These are phyloP conservation scores for Apis laboriosa DNA, from an alignment of 1,140 invertebrate genomes.

Conservation along the genomic window DNA sequence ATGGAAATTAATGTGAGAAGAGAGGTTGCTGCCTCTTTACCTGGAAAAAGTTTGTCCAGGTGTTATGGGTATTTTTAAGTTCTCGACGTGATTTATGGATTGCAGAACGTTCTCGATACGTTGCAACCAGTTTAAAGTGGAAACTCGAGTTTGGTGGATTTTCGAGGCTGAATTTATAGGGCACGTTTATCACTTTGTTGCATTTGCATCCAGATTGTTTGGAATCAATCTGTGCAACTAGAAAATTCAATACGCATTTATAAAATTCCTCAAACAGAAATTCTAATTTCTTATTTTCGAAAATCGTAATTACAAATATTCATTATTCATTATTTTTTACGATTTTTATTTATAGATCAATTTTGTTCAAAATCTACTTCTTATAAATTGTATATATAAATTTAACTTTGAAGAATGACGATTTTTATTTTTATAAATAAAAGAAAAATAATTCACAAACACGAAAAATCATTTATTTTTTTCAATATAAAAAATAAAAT, in stretches of 20 bases:
- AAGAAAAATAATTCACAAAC: background rate
- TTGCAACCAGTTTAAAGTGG: background rate
- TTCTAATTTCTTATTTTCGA: too few species aligned
- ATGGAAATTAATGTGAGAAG: constrained; percentile 16
- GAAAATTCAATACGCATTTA: too few species aligned
- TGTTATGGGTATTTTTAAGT: background rate
- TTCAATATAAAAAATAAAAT: background rate
- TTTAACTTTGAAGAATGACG: too few species aligned
- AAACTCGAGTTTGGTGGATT: background rate
- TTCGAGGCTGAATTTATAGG: background rate
- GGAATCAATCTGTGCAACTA: too few species aligned
- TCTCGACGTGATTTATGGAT: background rate
- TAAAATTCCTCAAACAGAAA: too few species aligned
- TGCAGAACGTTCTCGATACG: background rate
- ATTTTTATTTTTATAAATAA: background rate
- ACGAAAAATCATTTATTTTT: background rate
- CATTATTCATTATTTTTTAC: too few species aligned
- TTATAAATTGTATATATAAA: too few species aligned
- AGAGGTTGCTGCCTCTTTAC: background rate
- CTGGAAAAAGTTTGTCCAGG: background rate
- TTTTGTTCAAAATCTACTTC: too few species aligned
- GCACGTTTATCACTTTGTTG: background rate
- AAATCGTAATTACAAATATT: too few species aligned
- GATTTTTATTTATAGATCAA: too few species aligned
- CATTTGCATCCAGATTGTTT: background rate